Evolutionary conservation across 1,140 invertebrate species (phyloP).

Genomic region (Drosophila ambigua): DNA sequence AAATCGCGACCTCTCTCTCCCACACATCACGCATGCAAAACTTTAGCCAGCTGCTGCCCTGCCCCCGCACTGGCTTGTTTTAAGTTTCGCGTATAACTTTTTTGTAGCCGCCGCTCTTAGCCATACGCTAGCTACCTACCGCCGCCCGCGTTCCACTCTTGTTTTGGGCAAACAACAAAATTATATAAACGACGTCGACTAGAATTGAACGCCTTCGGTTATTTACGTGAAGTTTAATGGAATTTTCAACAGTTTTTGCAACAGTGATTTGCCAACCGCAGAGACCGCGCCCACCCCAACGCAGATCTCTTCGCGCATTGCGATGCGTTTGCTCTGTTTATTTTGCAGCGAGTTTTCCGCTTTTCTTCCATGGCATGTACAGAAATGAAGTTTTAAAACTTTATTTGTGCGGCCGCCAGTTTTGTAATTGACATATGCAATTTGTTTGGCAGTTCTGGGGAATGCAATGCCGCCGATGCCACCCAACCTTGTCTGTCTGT

Average conservation of each 20-base stretch:
- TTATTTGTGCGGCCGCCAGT: constrained; percentile 39
- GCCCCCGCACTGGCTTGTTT: constrained; percentile 35
- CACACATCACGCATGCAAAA: constrained; percentile 10
- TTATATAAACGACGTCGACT: constrained; percentile 79
- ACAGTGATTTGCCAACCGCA: constrained; percentile 74
- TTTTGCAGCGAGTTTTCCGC: constrained; percentile 26
- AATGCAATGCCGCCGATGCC: background rate
- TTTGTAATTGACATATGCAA: constrained; percentile 79
- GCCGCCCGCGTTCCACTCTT: constrained; percentile 43
- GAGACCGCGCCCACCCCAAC: constrained; percentile 7
- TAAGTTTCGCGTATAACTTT: constrained; percentile 65
- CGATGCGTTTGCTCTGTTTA: constrained; percentile 22
- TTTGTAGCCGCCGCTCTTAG: constrained; percentile 14
- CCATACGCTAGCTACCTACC: constrained; percentile 21
- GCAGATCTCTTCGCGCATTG: background rate
- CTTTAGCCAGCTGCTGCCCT: constrained; percentile 3
- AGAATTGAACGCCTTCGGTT: constrained; percentile 80
- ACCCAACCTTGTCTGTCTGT: constrained; percentile 3
- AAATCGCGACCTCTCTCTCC: constrained; percentile 7
- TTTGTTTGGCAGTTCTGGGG: constrained; percentile 41
- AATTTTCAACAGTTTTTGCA: constrained; percentile 81
- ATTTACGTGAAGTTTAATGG: constrained; percentile 82
- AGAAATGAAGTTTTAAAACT: constrained; percentile 61
- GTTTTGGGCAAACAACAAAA: constrained; percentile 71
- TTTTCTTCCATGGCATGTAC: constrained; percentile 25